Evolutionary conservation across 2,888 invertebrate species (phyloP), one percentile per base, ranked within the genome.

Genomic region (Thera britannica): DNA sequence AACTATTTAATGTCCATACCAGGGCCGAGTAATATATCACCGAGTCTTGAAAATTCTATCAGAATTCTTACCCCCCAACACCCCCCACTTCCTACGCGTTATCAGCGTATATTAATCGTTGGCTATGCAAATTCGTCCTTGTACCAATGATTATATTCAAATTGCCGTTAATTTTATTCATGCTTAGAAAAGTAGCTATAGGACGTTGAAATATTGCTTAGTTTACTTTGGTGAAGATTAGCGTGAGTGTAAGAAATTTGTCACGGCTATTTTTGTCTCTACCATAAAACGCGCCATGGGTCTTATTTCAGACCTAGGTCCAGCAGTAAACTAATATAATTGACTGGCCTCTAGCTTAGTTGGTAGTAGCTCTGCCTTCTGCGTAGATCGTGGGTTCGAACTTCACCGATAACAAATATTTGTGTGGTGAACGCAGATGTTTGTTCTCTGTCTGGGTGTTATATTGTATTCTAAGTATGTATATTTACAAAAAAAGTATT

Each of bases 71-170:
- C 63, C 61, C 66, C 70, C 62, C 61, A 6, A 49, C 65, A 55
- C 54, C 49, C 58, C 55, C 35, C 44, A 41, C 62, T 49, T 12
- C 75, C 71, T 79, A 74, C 70, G 75, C 80, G 83, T 84, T 90
- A 90, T 90, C 89, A 81, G 69, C 74, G 76, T 74, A 79, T 83
- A 90, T 90, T 90, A 90, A 90, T 90, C 90, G 88, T 85, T 81
- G 79, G 73, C 74, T 82, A 82, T 84, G 89, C 84, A 85, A 88
- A 88, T 86, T 82, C 79, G 78, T 79, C 79, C 75, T 77, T 82
- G 85, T 84, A 82, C 80, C 77, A 81, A 80, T 86, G 86, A 88
- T 89, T 89, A 90, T 88, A 90, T 90, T 89, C 87, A 90, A 90
- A 90, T 88, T 86, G 81, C 78, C 71, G 78, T 76, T 85, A 82